Conservation (phyloP, 2,113 vertebrate genomes). For the Seriola rivoliana region DNA sequence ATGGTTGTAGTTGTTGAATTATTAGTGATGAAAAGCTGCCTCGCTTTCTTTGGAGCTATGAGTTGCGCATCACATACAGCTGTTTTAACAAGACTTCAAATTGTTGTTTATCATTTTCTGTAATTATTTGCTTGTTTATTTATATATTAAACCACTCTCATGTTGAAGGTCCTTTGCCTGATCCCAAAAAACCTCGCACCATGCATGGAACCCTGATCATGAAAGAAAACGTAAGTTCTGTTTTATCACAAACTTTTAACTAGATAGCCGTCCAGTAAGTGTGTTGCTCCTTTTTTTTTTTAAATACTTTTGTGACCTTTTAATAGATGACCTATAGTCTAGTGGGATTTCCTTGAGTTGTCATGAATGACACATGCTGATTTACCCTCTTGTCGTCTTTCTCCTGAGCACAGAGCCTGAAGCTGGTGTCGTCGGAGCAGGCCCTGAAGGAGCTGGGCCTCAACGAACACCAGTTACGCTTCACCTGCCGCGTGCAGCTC, state of each 20-base stretch:
- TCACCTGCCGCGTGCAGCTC: conserved; percentile 95
- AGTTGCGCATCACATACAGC: too few species aligned
- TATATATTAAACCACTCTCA: conserved; percentile 2
- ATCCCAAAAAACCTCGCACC: conserved; percentile 91
- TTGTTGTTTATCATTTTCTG: neutral
- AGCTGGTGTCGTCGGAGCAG: conserved; percentile 94
- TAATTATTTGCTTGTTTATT: neutral
- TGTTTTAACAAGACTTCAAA: too few species aligned
- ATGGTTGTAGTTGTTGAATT: too few species aligned
- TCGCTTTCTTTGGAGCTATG: too few species aligned
- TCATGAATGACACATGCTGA: neutral
- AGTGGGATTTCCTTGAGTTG: neutral
- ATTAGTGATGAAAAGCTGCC: too few species aligned
- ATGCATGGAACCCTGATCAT: conserved; percentile 96
- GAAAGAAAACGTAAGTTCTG: conserved; percentile 92
- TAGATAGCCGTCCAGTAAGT: neutral
- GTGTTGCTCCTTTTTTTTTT: neutral
- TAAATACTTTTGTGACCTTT: neutral
- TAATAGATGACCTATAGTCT: neutral
- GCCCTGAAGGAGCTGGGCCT: conserved; percentile 96
- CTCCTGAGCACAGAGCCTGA: conserved; percentile 87
- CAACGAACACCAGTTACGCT: conserved; percentile 94
- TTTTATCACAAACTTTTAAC: neutral
- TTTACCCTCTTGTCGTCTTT: neutral
- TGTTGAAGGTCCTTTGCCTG: conserved; percentile 87